Percentiles rank a stretch among this genome's conserved stretches.
Conservation (phyloP, 1,140 invertebrate genomes). For the Asobara japonica region DNA sequence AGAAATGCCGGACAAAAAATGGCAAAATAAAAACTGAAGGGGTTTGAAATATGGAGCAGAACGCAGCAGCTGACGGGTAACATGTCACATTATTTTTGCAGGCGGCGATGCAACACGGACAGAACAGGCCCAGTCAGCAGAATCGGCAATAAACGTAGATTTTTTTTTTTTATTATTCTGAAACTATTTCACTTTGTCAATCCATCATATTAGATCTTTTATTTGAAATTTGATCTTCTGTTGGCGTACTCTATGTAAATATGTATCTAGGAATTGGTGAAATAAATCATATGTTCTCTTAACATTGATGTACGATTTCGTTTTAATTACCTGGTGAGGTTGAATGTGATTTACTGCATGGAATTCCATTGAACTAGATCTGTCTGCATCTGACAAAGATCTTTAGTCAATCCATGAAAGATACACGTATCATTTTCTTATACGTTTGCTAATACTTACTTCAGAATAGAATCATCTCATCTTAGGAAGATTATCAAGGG, state of each 20-base stretch:
- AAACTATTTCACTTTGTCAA: conserved; percentile 30
- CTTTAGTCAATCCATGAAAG: too few relatives aligned
- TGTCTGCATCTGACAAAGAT: too few relatives aligned
- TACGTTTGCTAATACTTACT: too few relatives aligned
- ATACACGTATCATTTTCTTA: too few relatives aligned
- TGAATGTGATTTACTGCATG: too few relatives aligned
- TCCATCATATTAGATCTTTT: conserved; percentile 17
- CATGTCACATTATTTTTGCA: conserved; percentile 59
- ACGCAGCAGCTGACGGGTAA: conserved; percentile 50
- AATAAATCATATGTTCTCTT: neutral
- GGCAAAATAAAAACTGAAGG: conserved; percentile 14
- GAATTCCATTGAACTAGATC: too few relatives aligned
- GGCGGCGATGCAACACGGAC: conserved; percentile 50
- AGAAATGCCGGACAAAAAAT: conserved; percentile 5
- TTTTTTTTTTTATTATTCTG: neutral
- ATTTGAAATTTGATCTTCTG: conserved; percentile 22
- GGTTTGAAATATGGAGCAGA: conserved; percentile 43
- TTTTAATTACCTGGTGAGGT: too few relatives aligned
- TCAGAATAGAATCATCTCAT: too few relatives aligned
- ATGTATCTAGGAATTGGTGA: too few relatives aligned
- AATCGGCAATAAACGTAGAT: conserved; percentile 55
- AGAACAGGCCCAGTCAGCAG: conserved; percentile 27
- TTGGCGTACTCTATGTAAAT: too few relatives aligned
- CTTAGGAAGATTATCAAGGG: too few relatives aligned
- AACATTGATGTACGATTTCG: neutral